Base-by-base conservation (phyloP, 2,113 vertebrate genomes). In the Micronycteris hirsuta region DNA sequence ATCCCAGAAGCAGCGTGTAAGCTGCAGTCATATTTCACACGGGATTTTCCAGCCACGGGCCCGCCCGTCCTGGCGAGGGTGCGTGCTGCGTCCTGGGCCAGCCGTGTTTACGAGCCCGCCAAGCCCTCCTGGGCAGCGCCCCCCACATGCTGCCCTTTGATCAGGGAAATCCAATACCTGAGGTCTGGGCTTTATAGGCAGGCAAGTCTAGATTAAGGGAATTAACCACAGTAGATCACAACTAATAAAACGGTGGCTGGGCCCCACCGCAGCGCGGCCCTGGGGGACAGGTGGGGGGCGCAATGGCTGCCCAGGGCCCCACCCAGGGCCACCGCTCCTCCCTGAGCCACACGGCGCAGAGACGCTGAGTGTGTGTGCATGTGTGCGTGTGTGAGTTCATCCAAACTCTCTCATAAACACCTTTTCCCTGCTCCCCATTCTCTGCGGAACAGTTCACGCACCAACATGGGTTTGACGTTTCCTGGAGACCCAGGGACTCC, bases 191-290 rank as follows among this genome's bases (percentile, higher is more conserved):
- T 99, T 98, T 98, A 98, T 97, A 96, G 96, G 95, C 97, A 97
- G 97, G 97, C 97, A 97, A 97, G 98, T 98, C 98, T 98, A 98
- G 98, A 98, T 98, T 98, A 98, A 98, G 98, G 97, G 98, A 98
- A 98, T 98, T 98, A 98, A 98, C 98, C 98, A 98, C 98, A 97
- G 98, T 97, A 97, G 98, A 97, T 98, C 98, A 97, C 98, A 98
- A 98, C 97, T 97, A 96, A 98, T 98, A 98, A 98, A 98, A 97
- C 0, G 78, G 96, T 94, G 97, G 97, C 97, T 92, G 96, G 81
- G 98, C 97, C 98, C 98, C 98, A 98, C 98, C 95, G 1, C 98
- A 98, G 98, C 31, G 92, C 81, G 95, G 98, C 97, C 98, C 95
- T 71, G 90, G 95, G 97, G 97, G 90, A 96, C 0, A 7, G 80